Conservation (phyloP, 2,888 invertebrate genomes). For the Oegoconia quadripuncta region DNA sequence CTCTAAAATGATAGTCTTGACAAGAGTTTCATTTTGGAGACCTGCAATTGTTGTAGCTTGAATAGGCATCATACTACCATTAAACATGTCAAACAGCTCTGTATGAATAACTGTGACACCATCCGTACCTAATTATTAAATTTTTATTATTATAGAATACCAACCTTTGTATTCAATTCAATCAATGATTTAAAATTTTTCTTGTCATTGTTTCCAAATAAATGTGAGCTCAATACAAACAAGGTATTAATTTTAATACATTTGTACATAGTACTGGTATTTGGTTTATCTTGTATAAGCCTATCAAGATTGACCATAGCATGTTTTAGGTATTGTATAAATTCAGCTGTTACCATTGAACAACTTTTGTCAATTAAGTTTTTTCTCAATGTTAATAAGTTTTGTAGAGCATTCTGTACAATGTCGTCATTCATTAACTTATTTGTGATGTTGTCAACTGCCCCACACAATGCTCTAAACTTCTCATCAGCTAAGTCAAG, state of each 20-base stretch:
- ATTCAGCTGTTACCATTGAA: slow-evolving; percentile 77
- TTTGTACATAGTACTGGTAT: slow-evolving; percentile 72
- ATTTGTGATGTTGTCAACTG: slow-evolving; percentile 84
- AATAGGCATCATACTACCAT: no score
- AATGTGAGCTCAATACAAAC: slow-evolving; percentile 82
- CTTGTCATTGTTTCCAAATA: slow-evolving; percentile 88
- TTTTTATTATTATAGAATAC: slow-evolving; percentile 9
- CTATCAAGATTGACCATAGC: slow-evolving; percentile 81
- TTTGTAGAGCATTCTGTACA: slow-evolving; percentile 79
- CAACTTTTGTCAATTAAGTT: slow-evolving; percentile 69
- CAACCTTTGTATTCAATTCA: slow-evolving; percentile 88
- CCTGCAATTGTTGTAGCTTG: no score
- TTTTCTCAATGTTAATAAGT: slow-evolving; percentile 56
- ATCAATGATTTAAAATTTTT: slow-evolving; percentile 85
- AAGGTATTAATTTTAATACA: slow-evolving; percentile 84
- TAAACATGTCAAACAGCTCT: no score
- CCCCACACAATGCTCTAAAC: slow-evolving; percentile 83
- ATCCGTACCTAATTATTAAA: neutral
- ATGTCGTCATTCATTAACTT: slow-evolving; percentile 84
- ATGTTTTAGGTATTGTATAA: slow-evolving; percentile 82
- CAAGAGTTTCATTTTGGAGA: no score
- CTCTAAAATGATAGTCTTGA: no score
- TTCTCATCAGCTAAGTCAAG: slow-evolving; percentile 80
- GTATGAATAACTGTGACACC: no score
- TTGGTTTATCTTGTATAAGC: slow-evolving; percentile 70